phyloP scores from a whole-genome alignment of 2,113 vertebrate species.

The Microcebus murinus region DNA sequence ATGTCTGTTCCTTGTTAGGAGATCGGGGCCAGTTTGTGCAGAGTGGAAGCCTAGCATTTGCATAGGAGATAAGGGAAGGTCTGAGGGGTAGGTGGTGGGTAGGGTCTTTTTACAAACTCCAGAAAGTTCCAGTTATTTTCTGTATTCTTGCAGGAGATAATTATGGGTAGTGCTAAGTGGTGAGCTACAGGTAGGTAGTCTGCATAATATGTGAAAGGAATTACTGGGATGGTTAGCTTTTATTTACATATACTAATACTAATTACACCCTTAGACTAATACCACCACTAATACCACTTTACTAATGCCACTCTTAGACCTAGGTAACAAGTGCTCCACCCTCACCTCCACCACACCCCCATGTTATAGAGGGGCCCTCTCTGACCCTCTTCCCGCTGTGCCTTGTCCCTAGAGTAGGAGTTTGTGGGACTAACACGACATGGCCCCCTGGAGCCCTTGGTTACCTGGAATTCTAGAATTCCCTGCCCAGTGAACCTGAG shows the following conservation, averaged over 20 bases:
- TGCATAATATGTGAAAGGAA: not conserved
- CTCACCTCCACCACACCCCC: not conserved
- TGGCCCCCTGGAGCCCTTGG: not conserved
- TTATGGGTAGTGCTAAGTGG: not conserved
- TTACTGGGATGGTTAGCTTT: not conserved
- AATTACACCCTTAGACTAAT: not conserved
- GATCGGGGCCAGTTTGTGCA: too few species aligned
- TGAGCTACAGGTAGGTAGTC: not conserved
- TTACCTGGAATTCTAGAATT: not conserved
- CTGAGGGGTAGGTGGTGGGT: not conserved
- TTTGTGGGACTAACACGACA: not conserved
- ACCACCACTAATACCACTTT: not conserved
- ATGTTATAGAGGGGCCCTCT: not conserved
- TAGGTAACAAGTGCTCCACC: accelerated
- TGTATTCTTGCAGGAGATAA: not conserved
- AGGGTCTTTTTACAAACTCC: not conserved
- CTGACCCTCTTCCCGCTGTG: not conserved
- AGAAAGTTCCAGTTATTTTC: not conserved
- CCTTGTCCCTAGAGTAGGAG: not conserved
- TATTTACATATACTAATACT: not conserved
- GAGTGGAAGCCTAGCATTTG: not conserved
- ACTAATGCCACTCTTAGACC: not conserved
- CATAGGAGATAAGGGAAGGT: not conserved
- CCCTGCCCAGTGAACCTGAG: not conserved
- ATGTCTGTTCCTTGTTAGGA: not conserved